Conservation (phyloP, 2,113 vertebrate species). For the Macaca fascicularis region DNA sequence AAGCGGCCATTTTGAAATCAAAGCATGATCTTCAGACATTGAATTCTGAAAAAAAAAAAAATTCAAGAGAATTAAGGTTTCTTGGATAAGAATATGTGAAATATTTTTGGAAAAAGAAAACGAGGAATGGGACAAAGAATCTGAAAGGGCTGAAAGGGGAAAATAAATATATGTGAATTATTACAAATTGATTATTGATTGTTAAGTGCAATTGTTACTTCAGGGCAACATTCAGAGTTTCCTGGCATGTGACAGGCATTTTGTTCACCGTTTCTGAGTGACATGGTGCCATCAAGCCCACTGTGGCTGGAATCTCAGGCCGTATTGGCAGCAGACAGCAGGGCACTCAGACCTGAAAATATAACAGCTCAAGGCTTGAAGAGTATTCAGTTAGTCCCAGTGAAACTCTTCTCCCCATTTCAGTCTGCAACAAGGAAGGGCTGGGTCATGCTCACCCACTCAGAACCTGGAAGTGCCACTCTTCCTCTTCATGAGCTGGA, state of each 20-base stretch:
- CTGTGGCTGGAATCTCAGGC: not conserved
- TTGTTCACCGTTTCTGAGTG: not conserved
- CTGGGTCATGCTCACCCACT: not conserved
- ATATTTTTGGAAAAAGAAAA: not conserved
- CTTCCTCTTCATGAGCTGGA: not conserved
- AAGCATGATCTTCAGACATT: not conserved
- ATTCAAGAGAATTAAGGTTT: not conserved
- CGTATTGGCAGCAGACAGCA: not conserved
- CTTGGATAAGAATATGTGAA: no score
- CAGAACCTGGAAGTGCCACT: fast-evolving
- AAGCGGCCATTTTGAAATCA: conserved; percentile 2
- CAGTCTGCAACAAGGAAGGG: fast-evolving
- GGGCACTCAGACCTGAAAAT: fast-evolving
- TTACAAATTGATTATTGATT: not conserved
- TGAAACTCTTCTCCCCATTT: fast-evolving
- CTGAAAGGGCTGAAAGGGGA: not conserved
- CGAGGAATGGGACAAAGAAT: not conserved
- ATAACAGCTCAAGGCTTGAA: not conserved
- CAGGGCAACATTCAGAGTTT: not conserved
- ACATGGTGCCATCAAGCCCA: fast-evolving
- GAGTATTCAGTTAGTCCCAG: no score
- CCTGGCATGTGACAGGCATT: not conserved
- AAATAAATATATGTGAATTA: not conserved
- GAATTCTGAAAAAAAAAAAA: not conserved
- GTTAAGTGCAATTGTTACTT: not conserved